Evolutionary conservation across 1,140 invertebrate species (phyloP).

Genomic region (Pogonomyrmex californicus): DNA sequence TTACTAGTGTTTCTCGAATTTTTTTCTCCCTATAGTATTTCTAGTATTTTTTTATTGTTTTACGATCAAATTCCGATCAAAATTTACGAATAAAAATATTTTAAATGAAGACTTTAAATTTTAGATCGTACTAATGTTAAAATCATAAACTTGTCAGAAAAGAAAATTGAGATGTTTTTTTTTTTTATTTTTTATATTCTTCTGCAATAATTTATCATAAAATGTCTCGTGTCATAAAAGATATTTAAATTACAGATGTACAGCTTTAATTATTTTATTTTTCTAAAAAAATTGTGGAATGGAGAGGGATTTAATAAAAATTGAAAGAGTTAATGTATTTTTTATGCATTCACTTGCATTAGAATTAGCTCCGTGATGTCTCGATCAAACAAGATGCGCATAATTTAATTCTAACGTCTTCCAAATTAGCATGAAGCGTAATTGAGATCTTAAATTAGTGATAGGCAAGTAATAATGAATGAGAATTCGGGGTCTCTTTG

Average conservation of each 20-base stretch:
- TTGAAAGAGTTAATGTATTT: too few species aligned
- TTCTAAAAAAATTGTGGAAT: not conserved
- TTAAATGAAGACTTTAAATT: not conserved
- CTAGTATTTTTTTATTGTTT: not conserved
- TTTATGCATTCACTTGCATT: too few species aligned
- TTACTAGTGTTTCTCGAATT: not conserved
- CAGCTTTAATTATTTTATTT: not conserved
- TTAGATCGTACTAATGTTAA: not conserved
- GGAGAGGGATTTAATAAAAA: not conserved
- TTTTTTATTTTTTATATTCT: not conserved
- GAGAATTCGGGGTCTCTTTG: conserved; percentile 20
- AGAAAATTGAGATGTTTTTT: not conserved
- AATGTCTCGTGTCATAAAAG: too few species aligned
- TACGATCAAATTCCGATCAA: not conserved
- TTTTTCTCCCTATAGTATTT: not conserved
- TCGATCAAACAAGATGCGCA: not conserved
- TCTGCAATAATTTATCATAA: not conserved
- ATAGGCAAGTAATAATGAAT: conserved; percentile 34
- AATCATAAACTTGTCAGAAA: not conserved
- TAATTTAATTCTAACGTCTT: conserved; percentile 31
- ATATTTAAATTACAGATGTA: not conserved
- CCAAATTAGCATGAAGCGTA: not conserved
- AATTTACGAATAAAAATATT: not conserved
- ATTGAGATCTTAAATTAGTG: conserved; percentile 39
- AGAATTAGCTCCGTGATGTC: not conserved